phyloP scores from a whole-genome alignment of 2,797 vertebrate genomes.

The Sebastolobus alascanus region DNA sequence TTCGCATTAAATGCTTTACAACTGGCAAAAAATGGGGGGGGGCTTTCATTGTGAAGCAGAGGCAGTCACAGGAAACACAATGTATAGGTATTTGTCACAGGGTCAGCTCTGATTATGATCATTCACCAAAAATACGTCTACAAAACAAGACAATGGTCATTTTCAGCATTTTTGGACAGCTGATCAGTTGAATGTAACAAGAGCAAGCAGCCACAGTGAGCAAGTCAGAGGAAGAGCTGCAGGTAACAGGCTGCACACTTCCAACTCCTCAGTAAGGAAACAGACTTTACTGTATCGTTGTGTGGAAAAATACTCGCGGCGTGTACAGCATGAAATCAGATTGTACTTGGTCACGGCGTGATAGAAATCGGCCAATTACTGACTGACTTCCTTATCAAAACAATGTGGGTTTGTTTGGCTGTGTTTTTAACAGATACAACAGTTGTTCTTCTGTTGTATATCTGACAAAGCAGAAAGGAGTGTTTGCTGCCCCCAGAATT shows the following conservation, averaged over 20 bases:
- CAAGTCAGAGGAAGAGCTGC: neutral
- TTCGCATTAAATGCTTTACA: neutral
- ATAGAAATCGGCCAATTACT: neutral
- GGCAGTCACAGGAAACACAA: neutral
- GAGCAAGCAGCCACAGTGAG: neutral
- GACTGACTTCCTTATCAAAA: neutral
- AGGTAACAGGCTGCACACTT: neutral
- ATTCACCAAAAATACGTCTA: neutral
- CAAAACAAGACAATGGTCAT: too few relatives aligned
- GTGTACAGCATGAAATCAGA: neutral
- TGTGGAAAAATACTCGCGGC: neutral
- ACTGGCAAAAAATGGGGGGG: neutral
- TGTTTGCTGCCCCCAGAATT: neutral
- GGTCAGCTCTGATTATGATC: neutral
- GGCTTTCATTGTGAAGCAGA: constrained; percentile 1
- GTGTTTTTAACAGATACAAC: neutral
- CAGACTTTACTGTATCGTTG: neutral
- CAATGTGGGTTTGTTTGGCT: neutral
- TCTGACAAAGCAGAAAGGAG: neutral
- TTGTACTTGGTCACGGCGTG: neutral
- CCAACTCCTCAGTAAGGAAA: neutral
- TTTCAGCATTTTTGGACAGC: neutral
- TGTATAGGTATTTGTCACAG: too few relatives aligned
- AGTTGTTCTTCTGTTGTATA: neutral
- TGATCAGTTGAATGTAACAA: neutral